Conservation (phyloP, 2,888 invertebrate species). For the Meloe dianella region DNA sequence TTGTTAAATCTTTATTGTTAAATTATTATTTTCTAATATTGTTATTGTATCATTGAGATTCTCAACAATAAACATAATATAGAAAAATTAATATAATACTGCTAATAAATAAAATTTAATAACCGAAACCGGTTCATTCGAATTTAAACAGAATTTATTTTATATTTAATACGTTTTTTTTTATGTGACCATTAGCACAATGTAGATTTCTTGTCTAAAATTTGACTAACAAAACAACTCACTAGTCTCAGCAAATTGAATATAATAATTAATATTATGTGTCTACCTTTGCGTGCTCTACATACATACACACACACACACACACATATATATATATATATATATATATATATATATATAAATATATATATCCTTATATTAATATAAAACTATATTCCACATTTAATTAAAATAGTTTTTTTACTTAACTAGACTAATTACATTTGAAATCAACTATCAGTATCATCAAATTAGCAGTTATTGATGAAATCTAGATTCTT, state of each 20-base stretch:
- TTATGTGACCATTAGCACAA: not conserved
- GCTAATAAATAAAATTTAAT: no score
- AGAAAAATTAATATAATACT: no score
- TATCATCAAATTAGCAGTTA: constrained; percentile 26
- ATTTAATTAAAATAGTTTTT: constrained; percentile 29
- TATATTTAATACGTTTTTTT: no score
- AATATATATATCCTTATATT: constrained; percentile 41
- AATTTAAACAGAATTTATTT: no score
- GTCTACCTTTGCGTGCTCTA: constrained; percentile 44
- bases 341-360: no score
- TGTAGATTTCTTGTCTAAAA: constrained; percentile 22
- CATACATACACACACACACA: no score
- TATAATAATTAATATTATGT: constrained; percentile 49
- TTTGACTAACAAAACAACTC: constrained; percentile 28
- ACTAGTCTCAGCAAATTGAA: constrained; percentile 25
- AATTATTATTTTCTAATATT: not conserved
- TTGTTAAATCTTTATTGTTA: not conserved
- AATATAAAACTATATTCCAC: constrained; percentile 27
- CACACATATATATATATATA: no score
- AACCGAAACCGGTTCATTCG: no score
- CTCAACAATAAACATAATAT: not conserved
- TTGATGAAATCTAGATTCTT: not conserved
- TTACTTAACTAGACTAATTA: constrained; percentile 25
- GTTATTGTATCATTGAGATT: no score
- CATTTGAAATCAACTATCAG: constrained; percentile 27